Conservation (phyloP, 2,113 vertebrate genomes). For the Regulus satrapa region DNA sequence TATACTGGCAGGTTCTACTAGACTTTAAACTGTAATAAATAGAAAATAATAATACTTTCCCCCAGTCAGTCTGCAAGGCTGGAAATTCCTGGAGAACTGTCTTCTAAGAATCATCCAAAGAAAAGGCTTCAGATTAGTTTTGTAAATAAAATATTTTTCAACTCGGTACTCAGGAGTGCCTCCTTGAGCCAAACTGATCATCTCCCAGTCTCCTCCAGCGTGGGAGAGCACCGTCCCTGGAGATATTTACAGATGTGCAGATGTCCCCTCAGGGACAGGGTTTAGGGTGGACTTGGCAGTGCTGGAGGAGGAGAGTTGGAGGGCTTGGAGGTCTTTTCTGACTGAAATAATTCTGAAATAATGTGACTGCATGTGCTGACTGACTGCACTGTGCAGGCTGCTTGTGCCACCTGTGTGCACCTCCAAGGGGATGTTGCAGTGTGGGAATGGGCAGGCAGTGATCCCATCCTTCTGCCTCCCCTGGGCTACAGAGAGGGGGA, state of each 20-base stretch:
- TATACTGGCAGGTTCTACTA: not conserved
- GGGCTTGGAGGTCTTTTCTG: not conserved
- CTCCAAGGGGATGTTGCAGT: not conserved
- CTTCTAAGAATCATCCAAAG: not conserved
- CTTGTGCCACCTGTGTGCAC: not conserved
- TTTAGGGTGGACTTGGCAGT: not conserved
- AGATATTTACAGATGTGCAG: not conserved
- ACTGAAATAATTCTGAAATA: not conserved
- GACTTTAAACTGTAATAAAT: not conserved
- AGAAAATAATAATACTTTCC: not conserved
- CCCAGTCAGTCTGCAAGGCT: not conserved
- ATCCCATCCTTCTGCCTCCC: not conserved
- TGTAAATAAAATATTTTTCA: not conserved
- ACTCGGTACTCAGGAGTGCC: not conserved
- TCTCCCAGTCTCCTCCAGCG: not conserved
- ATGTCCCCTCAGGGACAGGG: not conserved
- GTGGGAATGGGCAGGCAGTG: not conserved
- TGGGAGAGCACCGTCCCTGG: not conserved
- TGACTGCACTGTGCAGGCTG: not conserved
- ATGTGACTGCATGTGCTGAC: not conserved
- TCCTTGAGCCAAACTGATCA: not conserved
- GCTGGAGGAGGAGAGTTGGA: too few relatives aligned
- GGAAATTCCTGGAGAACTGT: not conserved
- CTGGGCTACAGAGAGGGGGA: not conserved
- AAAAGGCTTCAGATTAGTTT: not conserved